A percentile compares a stretch with the other conserved stretches of the same genome.
phyloP scores from a whole-genome alignment of 1,140 invertebrate genomes.

The Diploscapter pachys region DNA sequence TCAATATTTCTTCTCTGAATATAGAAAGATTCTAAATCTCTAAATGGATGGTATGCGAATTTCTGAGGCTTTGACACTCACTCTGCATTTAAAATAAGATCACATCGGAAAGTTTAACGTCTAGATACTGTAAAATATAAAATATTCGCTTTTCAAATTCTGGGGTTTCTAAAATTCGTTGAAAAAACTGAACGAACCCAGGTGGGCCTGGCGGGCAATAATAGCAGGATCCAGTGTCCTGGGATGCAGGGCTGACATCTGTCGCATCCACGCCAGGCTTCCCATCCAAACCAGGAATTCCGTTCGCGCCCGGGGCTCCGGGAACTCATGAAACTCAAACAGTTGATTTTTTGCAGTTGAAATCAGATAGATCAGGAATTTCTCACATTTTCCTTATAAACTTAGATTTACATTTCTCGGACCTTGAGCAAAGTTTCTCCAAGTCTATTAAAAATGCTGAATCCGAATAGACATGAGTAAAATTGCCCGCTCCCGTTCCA shows the following conservation, averaged over 20 bases:
- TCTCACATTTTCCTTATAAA: no score
- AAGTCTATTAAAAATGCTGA: no score
- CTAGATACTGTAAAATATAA: neutral
- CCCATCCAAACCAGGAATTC: constrained; percentile 25
- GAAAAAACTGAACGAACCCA: neutral
- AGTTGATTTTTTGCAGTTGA: no score
- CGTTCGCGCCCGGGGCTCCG: constrained; percentile 42
- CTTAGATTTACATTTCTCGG: no score
- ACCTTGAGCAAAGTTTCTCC: no score
- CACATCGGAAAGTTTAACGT: neutral
- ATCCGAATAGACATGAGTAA: no score
- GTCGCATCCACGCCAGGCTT: constrained; percentile 28
- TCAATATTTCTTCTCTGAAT: neutral
- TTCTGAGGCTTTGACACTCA: neutral
- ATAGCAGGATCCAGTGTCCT: constrained; percentile 25
- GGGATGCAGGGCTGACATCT: constrained; percentile 22
- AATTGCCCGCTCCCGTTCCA: no score
- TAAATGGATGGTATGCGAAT: neutral
- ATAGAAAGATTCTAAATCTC: neutral
- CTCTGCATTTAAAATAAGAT: neutral
- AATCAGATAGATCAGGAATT: no score
- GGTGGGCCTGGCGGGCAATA: constrained; percentile 29
- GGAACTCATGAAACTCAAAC: neutral
- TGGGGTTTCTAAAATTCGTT: neutral
- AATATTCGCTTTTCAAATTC: neutral